Evolutionary conservation across 2,888 invertebrate genomes (phyloP).

Genomic region (Molorchus minor): DNA sequence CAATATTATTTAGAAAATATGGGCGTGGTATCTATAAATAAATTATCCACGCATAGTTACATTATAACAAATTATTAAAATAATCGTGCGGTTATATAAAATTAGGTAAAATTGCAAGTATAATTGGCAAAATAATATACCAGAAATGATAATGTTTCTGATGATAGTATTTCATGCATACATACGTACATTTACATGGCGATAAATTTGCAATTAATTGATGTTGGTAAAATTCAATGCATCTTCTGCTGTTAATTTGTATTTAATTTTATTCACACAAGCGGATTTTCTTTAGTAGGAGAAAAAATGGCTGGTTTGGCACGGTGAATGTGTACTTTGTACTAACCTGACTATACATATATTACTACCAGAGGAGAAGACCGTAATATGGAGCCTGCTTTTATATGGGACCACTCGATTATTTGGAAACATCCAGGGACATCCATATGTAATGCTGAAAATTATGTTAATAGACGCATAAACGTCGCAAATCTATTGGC

Average conservation of each 20-base stretch:
- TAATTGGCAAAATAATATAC: background rate
- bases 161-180: background rate
- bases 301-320: too few species aligned
- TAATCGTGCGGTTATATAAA: background rate
- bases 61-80: background rate
- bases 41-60: background rate
- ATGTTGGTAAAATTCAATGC: background rate
- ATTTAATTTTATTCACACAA: too few species aligned
- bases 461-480: too few species aligned
- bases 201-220: background rate
- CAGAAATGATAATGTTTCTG: background rate
- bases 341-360: too few species aligned
- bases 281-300: too few species aligned
- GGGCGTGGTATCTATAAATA: conserved; percentile 10
- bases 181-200: background rate
- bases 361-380: too few species aligned
- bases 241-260: background rate
- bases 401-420: too few species aligned
- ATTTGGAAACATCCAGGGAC: too few species aligned
- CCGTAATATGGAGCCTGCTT: too few species aligned
- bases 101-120: background rate
- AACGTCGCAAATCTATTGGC: too few species aligned
- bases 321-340: too few species aligned
- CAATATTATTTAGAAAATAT: conserved; percentile 13
- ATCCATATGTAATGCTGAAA: too few species aligned